Conservation (phyloP, 1,140 invertebrate genomes). For the Rhopalosiphum maidis region DNA sequence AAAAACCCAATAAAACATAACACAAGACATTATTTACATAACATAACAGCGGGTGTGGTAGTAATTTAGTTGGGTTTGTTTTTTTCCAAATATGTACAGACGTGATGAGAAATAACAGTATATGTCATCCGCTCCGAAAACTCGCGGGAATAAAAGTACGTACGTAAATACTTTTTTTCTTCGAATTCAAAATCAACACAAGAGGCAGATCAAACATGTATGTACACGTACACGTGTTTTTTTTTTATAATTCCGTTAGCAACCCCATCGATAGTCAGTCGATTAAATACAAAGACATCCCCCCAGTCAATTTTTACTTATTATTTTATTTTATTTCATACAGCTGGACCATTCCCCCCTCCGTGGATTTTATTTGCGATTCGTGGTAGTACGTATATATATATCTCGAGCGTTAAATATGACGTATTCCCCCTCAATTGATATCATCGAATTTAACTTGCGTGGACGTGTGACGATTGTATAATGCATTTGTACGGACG, state of each 20-base stretch:
- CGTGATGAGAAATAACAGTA: not conserved
- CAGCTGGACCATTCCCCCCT: not conserved
- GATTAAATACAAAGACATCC: constrained; percentile 41
- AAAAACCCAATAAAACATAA: not conserved
- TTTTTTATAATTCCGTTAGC: not conserved
- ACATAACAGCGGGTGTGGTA: not conserved
- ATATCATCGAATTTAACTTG: not conserved
- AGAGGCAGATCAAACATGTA: not conserved
- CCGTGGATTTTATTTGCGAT: not conserved
- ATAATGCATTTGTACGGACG: not conserved
- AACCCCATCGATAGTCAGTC: constrained; percentile 36
- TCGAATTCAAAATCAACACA: not conserved
- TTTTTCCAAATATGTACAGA: constrained; percentile 3
- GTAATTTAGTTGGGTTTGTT: not conserved
- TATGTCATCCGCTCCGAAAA: not conserved
- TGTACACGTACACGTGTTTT: not conserved
- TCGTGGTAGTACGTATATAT: not conserved
- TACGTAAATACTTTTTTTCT: not conserved
- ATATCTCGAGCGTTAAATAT: not conserved
- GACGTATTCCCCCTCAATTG: not conserved
- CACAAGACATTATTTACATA: not conserved
- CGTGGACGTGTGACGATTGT: not conserved
- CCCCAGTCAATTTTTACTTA: not conserved
- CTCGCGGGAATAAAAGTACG: not conserved
- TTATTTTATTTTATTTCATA: not conserved